phyloP scores from a whole-genome alignment of 2,113 vertebrate genomes.

The Coptodon bakossiorum region DNA sequence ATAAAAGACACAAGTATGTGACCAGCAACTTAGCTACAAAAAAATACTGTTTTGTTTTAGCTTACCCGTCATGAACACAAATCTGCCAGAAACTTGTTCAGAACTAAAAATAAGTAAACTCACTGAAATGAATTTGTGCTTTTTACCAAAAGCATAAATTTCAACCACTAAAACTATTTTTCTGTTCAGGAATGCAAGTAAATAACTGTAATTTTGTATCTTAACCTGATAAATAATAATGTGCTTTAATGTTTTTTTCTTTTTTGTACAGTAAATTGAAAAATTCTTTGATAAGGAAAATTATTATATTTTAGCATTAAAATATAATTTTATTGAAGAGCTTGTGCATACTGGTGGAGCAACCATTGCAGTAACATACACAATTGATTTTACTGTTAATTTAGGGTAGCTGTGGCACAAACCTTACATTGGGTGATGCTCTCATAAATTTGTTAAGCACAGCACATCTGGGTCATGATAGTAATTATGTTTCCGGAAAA shows the following conservation, averaged over 20 bases:
- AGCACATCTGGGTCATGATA: not conserved
- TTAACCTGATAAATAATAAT: not conserved
- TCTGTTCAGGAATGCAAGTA: not conserved
- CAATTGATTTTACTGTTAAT: not conserved
- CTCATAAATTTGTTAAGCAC: not conserved
- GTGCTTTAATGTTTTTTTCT: not conserved
- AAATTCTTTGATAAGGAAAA: not conserved
- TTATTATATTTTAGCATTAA: not conserved
- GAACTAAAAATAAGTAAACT: not conserved
- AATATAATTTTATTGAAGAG: not conserved
- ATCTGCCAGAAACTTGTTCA: not conserved
- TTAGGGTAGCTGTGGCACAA: not conserved
- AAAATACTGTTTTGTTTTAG: not conserved
- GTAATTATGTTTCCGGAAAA: not conserved
- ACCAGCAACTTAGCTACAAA: rapidly evolving
- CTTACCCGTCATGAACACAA: not conserved
- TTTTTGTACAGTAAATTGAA: not conserved
- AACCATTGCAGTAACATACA: not conserved
- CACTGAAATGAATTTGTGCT: rapidly evolving
- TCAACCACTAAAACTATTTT: not conserved
- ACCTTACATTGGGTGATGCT: not conserved
- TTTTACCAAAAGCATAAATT: rapidly evolving
- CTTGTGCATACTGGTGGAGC: not conserved
- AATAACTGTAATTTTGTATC: not conserved
- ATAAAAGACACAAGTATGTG: not conserved